phyloP scores from a whole-genome alignment of 2,888 invertebrate species.

The Drosophila limbata region DNA sequence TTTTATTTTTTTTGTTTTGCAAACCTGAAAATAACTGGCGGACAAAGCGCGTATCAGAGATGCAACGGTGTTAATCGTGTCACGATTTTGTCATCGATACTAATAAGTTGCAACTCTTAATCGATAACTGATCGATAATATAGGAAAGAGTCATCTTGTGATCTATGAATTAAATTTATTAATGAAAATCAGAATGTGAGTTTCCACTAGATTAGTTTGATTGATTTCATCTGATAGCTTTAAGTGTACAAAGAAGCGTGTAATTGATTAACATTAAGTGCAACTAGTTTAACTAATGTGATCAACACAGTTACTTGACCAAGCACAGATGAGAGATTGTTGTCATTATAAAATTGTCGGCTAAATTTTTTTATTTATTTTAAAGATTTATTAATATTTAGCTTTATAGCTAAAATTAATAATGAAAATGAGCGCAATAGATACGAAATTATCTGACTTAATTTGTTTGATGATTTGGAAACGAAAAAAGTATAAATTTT shows the following conservation, averaged over 20 bases:
- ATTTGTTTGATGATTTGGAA: no score
- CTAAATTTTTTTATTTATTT: no score
- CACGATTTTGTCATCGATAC: conserved; percentile 33
- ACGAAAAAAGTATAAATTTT: no score
- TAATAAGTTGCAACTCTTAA: background rate
- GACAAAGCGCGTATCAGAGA: conserved; percentile 21
- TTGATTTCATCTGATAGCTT: background rate
- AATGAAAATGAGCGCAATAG: no score
- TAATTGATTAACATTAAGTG: background rate
- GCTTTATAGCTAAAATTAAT: no score
- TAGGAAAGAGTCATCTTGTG: no score
- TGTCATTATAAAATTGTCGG: no score
- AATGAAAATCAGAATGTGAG: background rate
- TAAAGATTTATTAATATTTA: no score
- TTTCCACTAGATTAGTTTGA: background rate
- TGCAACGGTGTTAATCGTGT: conserved; percentile 33
- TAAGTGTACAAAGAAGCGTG: background rate
- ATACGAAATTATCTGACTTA: no score
- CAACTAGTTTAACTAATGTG: background rate
- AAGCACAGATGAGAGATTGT: background rate
- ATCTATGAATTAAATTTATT: background rate
- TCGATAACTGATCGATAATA: no score
- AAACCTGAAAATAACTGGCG: conserved; percentile 57
- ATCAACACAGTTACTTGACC: background rate
- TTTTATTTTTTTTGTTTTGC: conserved; percentile 35